Base-by-base conservation (phyloP, 2,888 invertebrate genomes). In the Diaprepes abbreviatus region DNA sequence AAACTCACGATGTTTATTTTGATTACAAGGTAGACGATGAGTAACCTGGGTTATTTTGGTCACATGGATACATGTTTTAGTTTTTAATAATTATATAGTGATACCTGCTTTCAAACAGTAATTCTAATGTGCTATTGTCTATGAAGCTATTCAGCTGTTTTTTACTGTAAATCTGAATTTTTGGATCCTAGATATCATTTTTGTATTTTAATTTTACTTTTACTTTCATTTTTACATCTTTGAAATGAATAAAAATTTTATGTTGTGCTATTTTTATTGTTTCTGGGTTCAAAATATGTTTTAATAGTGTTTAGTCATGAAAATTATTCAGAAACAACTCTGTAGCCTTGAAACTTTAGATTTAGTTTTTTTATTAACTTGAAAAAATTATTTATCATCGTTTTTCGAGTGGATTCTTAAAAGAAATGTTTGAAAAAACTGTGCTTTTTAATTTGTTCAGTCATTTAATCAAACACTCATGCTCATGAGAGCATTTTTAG, bases 1-100 rank as follows among this genome's bases (percentile, higher is more conserved):
- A 28, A 50, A n/a, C 7, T 28, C 24, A 50, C 28, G 50, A 50
- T 50, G 50, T 50, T 19, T 50, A 21, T 50, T 50, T 50, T 50
- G 50, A 21, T 50, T 50, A 19, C 21, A 4, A 50, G 21, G 50
- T 21, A 50, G 50, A 17, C 24, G 21, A 50, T 50, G 12, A 50
- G 50, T 50, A 50, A 50, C 21, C 5, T 50, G 50, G 50, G 21
- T 7, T 3, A 6, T 12, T 45, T 45, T 19, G 3, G 3, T 17
- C 3, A 45, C 21, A 45, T 45, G 45, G 21, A 50, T 50, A 28
- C n/a, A n/a, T n/a, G n/a, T 10, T 45, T 45, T 6, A 45, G 16
- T 12, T 50, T 50, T 50, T 21, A 50, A 50, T 21, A 50, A 50
- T 7, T 21, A 19, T 50, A 4, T 50, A 50, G 21, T 50, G n/a